Evolutionary conservation across 2,113 vertebrate species (phyloP).

Genomic region (Ptyas mucosa): DNA sequence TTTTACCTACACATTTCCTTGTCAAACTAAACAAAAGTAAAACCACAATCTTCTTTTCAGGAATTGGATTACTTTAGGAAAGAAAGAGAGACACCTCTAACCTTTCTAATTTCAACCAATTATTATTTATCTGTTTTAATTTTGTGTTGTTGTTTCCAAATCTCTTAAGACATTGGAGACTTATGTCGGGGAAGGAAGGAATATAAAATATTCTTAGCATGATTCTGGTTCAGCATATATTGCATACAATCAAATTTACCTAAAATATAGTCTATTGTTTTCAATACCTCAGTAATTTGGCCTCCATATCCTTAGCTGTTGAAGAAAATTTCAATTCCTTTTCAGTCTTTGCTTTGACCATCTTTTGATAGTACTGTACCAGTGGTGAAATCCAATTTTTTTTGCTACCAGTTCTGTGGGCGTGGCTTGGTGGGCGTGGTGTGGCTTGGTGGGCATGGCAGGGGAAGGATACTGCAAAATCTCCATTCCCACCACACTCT

Average conservation of each 20-base stretch:
- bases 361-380: too few relatives aligned
- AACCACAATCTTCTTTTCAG: not conserved
- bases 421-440: too few relatives aligned
- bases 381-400: not conserved
- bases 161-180: not conserved
- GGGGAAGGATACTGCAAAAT: too few relatives aligned
- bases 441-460: too few relatives aligned
- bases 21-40: not conserved
- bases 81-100: not conserved
- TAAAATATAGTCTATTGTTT: not conserved
- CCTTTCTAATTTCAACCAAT: not conserved
- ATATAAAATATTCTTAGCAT: not conserved
- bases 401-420: too few relatives aligned
- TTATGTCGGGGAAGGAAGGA: not conserved
- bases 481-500: too few relatives aligned
- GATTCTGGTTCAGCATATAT: not conserved
- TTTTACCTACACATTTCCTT: not conserved
- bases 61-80: not conserved
- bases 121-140: not conserved
- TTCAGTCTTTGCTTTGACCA: too few relatives aligned
- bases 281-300: not conserved
- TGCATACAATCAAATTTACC: not conserved
- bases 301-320: not conserved
- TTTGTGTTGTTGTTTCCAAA: not conserved
- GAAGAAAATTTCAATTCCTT: not conserved